Base-by-base conservation (phyloP, 2,797 vertebrate genomes). In the Catharus ustulatus region DNA sequence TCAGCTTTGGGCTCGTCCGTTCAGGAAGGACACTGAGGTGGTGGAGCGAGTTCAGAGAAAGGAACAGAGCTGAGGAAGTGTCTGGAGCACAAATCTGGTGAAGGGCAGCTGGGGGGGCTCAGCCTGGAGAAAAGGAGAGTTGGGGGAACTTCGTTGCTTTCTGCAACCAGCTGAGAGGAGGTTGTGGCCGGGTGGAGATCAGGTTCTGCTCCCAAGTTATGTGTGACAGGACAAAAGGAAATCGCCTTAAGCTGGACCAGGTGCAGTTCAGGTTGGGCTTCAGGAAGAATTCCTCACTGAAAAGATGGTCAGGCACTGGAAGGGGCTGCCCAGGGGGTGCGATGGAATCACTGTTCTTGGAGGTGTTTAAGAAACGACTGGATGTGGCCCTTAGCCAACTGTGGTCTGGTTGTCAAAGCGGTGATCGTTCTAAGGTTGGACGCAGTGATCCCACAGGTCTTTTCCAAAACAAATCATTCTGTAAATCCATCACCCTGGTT, bases 381-480 rank as follows among this genome's bases (percentile, higher is more conserved):
- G 43, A 51, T 0, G 0, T 57, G 49, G 8, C 49, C 15, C 23
- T n/a, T 13, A 29, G 49, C 0, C 24, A 14, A 0, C 36, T 4
- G 0, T 26, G 51, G 24, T 27, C 20, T 76, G 38, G 17, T 71
- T 26, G 51, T 15, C n/a, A 26, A 2, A 17, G 14, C 34, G 16
- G n/a, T 19, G 45, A 5, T 34, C 0, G 0, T 3, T n/a, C 17
- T 26, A 11, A 77, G 57, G 38, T 16, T 71, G 72, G 64, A 8
- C n/a, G 51, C 0, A 0, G 15, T 75, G 42, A 34, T 15, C 19
- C 69, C 76, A 40, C 38, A 64, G 23, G 9, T 38, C 36, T 76
- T 76, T 58, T 34, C 24, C 45, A 52, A 32, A 18, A 18, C 34
- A 52, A 34, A 40, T 30, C 18, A 10, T 48, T 54, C 30, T 43